Evolutionary conservation across 1,140 invertebrate species (phyloP).

Genomic region (Octopus bimaculoides): DNA sequence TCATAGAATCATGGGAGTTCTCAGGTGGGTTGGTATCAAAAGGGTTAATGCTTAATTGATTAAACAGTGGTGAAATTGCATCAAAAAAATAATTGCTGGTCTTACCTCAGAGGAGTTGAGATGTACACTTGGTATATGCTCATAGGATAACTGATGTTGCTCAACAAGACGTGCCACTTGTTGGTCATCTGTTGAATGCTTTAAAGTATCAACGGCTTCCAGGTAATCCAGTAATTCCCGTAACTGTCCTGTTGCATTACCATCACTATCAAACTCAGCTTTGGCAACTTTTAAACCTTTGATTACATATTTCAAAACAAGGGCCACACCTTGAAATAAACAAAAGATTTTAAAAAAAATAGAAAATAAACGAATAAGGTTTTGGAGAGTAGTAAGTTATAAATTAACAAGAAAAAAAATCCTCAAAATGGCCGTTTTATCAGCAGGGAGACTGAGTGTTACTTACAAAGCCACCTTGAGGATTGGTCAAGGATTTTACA

Average conservation of each 20-base stretch:
- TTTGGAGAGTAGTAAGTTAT: not conserved
- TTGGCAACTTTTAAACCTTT: constrained; percentile 58
- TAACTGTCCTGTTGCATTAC: constrained; percentile 41
- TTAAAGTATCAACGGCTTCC: constrained; percentile 63
- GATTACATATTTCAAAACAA: constrained; percentile 56
- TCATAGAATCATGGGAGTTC: no score
- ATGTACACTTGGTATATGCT: constrained; percentile 65
- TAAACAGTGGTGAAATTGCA: not conserved
- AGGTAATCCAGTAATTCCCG: constrained; percentile 62
- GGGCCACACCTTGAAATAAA: constrained; percentile 57
- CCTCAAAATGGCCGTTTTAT: no score
- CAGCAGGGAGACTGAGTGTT: no score
- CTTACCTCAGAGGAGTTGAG: constrained; percentile 30
- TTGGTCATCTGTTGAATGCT: constrained; percentile 62
- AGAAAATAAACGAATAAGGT: not conserved
- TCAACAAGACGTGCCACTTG: constrained; percentile 60
- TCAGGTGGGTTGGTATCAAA: no score
- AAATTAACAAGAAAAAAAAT: no score
- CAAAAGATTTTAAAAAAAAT: constrained; percentile 11
- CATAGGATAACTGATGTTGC: constrained; percentile 60
- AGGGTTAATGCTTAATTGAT: not conserved
- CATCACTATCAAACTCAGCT: constrained; percentile 51
- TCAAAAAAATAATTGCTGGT: not conserved
- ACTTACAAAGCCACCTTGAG: no score
- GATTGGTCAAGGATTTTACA: no score